Base-by-base conservation (phyloP, 2,797 vertebrate genomes). In the Alfaro cultratus region DNA sequence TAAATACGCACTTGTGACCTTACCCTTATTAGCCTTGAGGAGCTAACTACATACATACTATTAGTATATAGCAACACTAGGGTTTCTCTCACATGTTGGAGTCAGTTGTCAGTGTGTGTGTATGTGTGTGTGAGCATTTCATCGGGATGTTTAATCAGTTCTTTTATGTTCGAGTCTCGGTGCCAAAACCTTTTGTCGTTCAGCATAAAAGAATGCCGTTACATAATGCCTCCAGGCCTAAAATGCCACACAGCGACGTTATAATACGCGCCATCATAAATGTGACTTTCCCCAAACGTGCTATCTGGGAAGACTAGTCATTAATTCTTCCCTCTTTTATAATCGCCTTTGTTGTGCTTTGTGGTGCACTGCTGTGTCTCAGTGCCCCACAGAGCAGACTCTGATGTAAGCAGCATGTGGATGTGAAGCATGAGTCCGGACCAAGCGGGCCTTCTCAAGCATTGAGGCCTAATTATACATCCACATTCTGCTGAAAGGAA, bases 391-490 rank as follows among this genome's bases (percentile, higher is more conserved):
- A 9, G 75, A 84, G 55, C 31, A n/a, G n/a, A 74, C 57, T 80
- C 49, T 68, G 55, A 82, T 82, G 64, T 62, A 62, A 79, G 79
- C 41, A 67, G 39, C 10, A n/a, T 81, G 62, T 43, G 23, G 45
- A 78, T 1, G 64, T 53, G 49, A 51, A 43, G 26, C 57, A 68
- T 16, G 12, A 11, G 16, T 47, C 13, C 82, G 75, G 74, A 68
- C 82, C 80, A 78, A 53, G 45, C 16, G 46, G 31, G 45, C 26
- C 2, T 2, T n/a, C 67, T 53, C 51, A 60, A 13, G 47, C 45
- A 26, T 2, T 29, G n/a, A 46, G 16, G 41, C 74, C 70, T 83
- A 83, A 85, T 81, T 80, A 67, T 75, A 70, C 0, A 57, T 36
- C 60, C 71, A 21, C 43, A 2, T 47, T 80, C 39, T 64, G 16